Evolutionary conservation across 2,113 vertebrate genomes (phyloP), one percentile per base, ranked within the genome.

Genomic region (Riparia riparia): DNA sequence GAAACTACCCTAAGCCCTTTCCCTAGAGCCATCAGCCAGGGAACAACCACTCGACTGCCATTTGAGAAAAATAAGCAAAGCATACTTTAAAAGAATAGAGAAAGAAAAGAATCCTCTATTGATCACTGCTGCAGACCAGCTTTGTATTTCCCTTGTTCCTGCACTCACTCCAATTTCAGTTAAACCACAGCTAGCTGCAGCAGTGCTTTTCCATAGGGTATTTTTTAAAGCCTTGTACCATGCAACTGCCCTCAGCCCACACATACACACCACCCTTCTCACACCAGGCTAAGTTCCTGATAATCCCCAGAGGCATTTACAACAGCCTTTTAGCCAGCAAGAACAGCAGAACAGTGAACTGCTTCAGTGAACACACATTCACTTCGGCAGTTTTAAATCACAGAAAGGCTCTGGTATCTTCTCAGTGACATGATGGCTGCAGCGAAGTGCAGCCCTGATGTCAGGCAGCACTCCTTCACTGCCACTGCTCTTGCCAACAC

Each of bases 11-110:
- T 70, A 77, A 96, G 70, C 60, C 64, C 89, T 51, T 34, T 73
- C 86, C 93, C 94, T 70, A 31, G 81, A 96, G 93, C 73, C 87
- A 93, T 26, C 82, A 73, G 68, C n/a, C n/a, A 82, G 69, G 32
- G 65, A 96, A 71, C 84, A 91, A 54, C 49, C 47, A 58, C 42
- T 45, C 3, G 5, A 63, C 53, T 80, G 61, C 91, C 37, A 31
- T 87, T 82, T 82, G 82, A 93, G 79, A 70, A 88, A 96, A 96
- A 94, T 42, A 90, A 90, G 74, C 93, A 96, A 85, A 85, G 41
- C 73, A 76, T 31, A 88, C 63, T 96, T 96, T 50, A 76, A 95
- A 93, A 7, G 51, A 94, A 87, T 24, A 91, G 57, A 74, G 61
- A 41, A 90, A 93, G 14, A 58, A 71, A 71, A 84, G 14, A 91